These are phyloP conservation scores for Palythoa grandiflora DNA, from an alignment of 92 coral and sea anemone genomes.

Conservation along the genomic window DNA sequence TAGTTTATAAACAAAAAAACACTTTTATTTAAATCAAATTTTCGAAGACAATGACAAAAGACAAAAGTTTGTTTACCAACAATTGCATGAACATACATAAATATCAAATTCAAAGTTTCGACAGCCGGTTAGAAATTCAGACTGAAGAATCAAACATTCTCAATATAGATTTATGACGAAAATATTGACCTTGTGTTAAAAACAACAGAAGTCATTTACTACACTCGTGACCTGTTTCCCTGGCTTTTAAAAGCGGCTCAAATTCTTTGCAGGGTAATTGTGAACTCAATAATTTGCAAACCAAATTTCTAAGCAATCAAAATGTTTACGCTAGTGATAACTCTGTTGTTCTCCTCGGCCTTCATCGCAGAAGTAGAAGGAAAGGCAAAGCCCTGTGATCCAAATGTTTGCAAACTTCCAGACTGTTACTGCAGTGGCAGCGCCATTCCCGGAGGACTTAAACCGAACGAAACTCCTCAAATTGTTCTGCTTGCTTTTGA, in stretches of 20 bases:
- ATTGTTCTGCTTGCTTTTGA: constrained; percentile 69
- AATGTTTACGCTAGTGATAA: not conserved
- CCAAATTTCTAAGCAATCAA: not conserved
- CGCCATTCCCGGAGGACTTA: constrained; percentile 65
- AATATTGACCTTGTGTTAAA: no score
- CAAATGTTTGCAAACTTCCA: constrained; percentile 70
- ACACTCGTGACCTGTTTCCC: not conserved
- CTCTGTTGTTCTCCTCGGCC: not conserved
- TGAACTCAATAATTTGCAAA: not conserved
- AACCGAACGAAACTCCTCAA: constrained; percentile 64
- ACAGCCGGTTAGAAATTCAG: no score
- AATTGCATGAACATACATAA: no score
- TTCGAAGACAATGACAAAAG: no score
- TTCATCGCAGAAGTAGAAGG: not conserved
- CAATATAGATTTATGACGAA: no score
- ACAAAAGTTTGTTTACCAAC: no score
- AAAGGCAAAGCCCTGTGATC: constrained; percentile 44
- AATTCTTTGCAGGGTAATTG: not conserved
- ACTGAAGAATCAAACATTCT: no score
- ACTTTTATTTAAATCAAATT: no score
- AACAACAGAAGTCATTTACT: not conserved
- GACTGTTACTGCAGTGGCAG: constrained; percentile 76
- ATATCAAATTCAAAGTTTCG: no score
- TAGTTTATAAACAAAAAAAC: no score
- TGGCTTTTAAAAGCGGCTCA: not conserved